Evolutionary conservation across 2,797 vertebrate species (phyloP).

Genomic region (Catharus ustulatus): DNA sequence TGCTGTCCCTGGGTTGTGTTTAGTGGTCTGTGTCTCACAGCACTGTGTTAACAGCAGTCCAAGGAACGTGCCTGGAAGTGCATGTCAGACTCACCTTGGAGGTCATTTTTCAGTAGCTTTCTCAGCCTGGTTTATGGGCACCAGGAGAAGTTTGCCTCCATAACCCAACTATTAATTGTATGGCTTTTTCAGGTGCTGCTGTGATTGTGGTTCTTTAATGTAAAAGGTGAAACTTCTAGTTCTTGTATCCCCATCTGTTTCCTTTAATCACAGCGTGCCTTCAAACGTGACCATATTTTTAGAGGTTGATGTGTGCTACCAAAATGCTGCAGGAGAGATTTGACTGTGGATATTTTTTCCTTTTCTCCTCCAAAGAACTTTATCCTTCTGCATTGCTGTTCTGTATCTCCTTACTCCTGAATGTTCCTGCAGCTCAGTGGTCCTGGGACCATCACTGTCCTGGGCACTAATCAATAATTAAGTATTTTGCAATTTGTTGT

Average conservation of each 20-base stretch:
- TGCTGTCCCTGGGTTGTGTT: neutral
- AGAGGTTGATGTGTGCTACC: neutral
- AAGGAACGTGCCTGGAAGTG: slow-evolving; percentile 6
- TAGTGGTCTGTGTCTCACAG: neutral
- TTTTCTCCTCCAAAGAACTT: neutral
- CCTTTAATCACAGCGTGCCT: neutral
- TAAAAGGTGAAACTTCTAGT: neutral
- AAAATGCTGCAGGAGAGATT: neutral
- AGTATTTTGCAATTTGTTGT: neutral
- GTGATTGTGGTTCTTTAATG: neutral
- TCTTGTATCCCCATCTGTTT: neutral
- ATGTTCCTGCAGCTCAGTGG: neutral
- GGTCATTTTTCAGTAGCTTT: neutral
- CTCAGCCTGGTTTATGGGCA: neutral
- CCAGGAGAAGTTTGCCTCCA: slow-evolving; percentile 21
- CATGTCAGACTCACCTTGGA: neutral
- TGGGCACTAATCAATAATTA: neutral
- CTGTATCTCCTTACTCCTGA: neutral
- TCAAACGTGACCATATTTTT: neutral
- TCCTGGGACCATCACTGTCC: neutral
- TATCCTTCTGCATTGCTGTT: neutral
- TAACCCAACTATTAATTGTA: neutral
- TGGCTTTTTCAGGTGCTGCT: neutral
- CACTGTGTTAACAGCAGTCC: neutral
- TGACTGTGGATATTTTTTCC: neutral